Evolutionary conservation across 2,888 invertebrate genomes (phyloP).

Genomic region (Ophion slaviceki): DNA sequence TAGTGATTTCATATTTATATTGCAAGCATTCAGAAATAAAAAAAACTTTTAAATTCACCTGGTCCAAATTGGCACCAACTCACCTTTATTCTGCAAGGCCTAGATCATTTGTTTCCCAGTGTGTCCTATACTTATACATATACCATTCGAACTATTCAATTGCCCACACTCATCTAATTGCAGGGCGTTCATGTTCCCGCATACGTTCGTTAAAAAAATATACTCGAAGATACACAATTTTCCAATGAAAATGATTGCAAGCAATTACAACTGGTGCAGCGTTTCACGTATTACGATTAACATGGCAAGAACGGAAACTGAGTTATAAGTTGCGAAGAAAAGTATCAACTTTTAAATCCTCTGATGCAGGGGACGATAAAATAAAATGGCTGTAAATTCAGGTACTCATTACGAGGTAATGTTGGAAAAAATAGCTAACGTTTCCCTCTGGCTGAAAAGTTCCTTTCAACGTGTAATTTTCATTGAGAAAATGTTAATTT

Average conservation of each 20-base stretch:
- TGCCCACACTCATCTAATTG: constrained; percentile 12
- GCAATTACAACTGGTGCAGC: background rate
- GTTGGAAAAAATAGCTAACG: background rate
- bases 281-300: background rate
- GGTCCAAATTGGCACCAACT: constrained; percentile 20
- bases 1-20: background rate
- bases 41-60: constrained; percentile 3
- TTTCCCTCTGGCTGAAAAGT: background rate
- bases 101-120: background rate
- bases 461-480: no score
- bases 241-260: constrained; percentile 1
- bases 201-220: background rate
- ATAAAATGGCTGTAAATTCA: background rate
- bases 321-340: background rate
- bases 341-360: background rate
- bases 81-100: background rate
- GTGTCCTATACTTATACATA: background rate
- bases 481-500: no score
- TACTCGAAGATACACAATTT: background rate
- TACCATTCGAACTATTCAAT: constrained; percentile 14
- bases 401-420: background rate
- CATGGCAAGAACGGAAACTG: background rate
- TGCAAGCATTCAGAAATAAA: background rate
- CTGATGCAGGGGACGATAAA: no score
- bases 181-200: background rate